Percentiles rank a stretch among this genome's conserved stretches.
These are phyloP conservation scores for Python bivittatus DNA, from an alignment of 2,113 vertebrate genomes.

Conservation along the genomic window DNA sequence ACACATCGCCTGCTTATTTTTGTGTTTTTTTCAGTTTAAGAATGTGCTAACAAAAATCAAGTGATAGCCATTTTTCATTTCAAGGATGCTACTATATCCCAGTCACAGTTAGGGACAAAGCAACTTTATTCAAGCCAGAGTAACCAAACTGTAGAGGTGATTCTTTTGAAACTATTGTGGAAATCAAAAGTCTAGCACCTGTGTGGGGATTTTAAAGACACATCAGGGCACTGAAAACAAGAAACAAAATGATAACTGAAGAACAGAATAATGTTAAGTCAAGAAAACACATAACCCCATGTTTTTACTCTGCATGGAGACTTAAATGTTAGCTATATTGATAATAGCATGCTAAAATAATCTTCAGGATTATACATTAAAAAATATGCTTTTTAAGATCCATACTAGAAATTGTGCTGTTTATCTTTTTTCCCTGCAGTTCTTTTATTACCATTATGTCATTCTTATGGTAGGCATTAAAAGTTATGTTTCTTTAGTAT, in stretches of 20 bases:
- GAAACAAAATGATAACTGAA: neutral
- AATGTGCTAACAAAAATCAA: neutral
- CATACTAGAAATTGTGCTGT: neutral
- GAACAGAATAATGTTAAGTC: neutral
- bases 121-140: neutral
- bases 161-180: neutral
- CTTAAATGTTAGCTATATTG: neutral
- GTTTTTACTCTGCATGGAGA: neutral
- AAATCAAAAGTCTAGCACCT: neutral
- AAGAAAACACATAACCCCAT: neutral
- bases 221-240: neutral
- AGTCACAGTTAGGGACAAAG: neutral
- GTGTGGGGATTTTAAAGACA: neutral
- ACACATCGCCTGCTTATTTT: neutral
- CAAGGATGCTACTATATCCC: neutral
- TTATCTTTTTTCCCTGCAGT: neutral
- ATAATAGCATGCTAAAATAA: neutral
- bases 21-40: neutral
- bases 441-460: neutral
- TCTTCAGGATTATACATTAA: neutral
- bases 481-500: neutral
- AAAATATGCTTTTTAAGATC: neutral
- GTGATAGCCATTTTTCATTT: neutral
- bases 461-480: constrained; percentile 25
- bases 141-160: neutral